A percentile compares a stretch with the other conserved stretches of the same genome.
Evolutionary conservation across 2,113 vertebrate genomes (phyloP).

Genomic region (Sorex araneus): DNA sequence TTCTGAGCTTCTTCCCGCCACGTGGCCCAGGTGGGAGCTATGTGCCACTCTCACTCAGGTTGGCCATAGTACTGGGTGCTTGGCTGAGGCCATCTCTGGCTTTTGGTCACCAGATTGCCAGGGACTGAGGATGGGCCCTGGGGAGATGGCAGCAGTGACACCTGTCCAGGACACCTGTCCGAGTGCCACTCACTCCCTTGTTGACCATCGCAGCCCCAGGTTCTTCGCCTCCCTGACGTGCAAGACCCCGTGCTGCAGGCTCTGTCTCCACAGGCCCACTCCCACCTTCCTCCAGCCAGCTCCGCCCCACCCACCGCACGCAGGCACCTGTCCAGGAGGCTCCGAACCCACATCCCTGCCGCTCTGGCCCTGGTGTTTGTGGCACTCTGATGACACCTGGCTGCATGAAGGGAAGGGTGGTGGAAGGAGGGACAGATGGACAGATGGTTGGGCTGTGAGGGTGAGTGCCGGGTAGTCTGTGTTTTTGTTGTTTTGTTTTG

Average conservation of each 20-base stretch:
- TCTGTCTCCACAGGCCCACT: too few species aligned
- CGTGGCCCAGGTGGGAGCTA: neutral
- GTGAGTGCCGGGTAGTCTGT: neutral
- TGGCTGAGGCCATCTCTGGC: neutral
- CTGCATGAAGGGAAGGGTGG: neutral
- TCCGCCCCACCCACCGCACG: too few species aligned
- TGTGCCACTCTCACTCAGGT: neutral
- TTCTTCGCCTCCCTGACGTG: neutral
- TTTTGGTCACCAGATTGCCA: too few species aligned
- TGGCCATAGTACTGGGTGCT: neutral
- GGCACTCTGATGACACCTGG: neutral
- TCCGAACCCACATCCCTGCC: neutral
- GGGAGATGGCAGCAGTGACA: too few species aligned
- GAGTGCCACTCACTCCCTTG: neutral
- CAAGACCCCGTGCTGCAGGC: neutral
- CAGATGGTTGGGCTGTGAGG: neutral
- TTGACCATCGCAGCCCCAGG: neutral
- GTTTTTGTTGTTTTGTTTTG: too few species aligned
- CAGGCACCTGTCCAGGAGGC: neutral
- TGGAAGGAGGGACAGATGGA: too few species aligned
- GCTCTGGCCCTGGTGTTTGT: neutral
- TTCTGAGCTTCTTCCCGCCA: neutral
- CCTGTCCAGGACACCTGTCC: fast-evolving
- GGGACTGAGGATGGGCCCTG: neutral
- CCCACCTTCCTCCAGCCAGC: too few species aligned